Percentiles rank a stretch among this genome's conserved stretches.
Evolutionary conservation across 53 echinoderm and acorn worm genomes (phyloP).

Genomic region (Hippasteria phrygiana): DNA sequence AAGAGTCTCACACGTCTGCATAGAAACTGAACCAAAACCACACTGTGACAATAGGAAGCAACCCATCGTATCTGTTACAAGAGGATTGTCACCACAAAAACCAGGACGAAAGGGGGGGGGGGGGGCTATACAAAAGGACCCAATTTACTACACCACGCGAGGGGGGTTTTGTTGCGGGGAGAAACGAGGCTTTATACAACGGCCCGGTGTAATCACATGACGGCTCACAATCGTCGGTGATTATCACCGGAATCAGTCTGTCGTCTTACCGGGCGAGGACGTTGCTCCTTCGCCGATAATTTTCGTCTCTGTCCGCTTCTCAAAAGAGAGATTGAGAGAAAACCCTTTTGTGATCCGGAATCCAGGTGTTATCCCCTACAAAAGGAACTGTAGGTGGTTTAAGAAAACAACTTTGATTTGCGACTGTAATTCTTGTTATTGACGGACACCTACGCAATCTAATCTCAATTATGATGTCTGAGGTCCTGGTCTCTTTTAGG

Average conservation of each 20-base stretch:
- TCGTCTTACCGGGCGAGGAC: neutral
- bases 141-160: slow-evolving; percentile 15
- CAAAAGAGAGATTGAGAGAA: neutral
- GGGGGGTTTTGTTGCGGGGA: slow-evolving; percentile 48
- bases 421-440: slow-evolving; percentile 41
- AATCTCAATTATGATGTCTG: slow-evolving; percentile 27
- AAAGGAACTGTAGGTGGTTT: neutral
- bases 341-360: slow-evolving; percentile 13
- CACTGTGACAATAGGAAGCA: neutral
- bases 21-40: neutral
- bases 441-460: slow-evolving; percentile 16
- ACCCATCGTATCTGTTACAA: slow-evolving; percentile 47
- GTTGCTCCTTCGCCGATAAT: neutral
- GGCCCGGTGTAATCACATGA: slow-evolving; percentile 59
- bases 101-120: neutral
- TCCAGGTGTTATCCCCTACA: slow-evolving; percentile 39
- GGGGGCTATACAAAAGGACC: neutral
- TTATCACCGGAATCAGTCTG: slow-evolving; percentile 23
- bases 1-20: neutral
- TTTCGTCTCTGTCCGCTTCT: neutral
- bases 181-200: neutral
- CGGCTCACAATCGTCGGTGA: slow-evolving; percentile 52
- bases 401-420: slow-evolving; percentile 62
- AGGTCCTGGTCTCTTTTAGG: slow-evolving; percentile 5
- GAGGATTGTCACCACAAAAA: neutral